Conservation (phyloP, 1,140 invertebrate genomes). For the Catajapyx aquilonaris region DNA sequence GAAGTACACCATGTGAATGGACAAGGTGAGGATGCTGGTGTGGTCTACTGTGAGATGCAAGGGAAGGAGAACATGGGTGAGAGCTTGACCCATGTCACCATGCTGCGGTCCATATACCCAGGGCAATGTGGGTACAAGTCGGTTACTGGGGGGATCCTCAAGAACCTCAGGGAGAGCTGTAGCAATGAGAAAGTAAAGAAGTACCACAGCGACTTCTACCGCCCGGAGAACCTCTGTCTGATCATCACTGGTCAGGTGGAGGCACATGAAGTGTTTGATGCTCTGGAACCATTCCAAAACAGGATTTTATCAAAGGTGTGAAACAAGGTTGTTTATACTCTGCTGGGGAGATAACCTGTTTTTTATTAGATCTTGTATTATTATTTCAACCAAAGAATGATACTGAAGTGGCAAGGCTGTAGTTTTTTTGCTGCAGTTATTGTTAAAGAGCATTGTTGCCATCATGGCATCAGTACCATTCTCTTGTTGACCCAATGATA, state of each 20-base stretch:
- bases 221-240: constrained; percentile 70
- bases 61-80: constrained; percentile 61
- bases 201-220: constrained; percentile 71
- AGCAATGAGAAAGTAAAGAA: constrained; percentile 52
- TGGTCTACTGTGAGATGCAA: constrained; percentile 90
- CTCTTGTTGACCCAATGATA: no score
- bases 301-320: constrained; percentile 53
- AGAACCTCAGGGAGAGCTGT: constrained; percentile 61
- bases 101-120: constrained; percentile 42
- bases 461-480: no score
- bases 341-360: no score
- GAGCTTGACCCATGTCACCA: constrained; percentile 31
- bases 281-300: constrained; percentile 46
- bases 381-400: no score
- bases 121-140: constrained; percentile 59
- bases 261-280: constrained; percentile 49
- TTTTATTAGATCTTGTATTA: no score
- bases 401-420: no score
- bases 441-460: no score
- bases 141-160: constrained; percentile 62
- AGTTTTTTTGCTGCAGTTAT: no score
- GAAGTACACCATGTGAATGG: constrained; percentile 82
- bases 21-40: constrained; percentile 69
- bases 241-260: constrained; percentile 65
- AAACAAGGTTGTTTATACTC: no score